phyloP scores from a whole-genome alignment of 2,113 vertebrate species.

The Phylloscopus whistleri region DNA sequence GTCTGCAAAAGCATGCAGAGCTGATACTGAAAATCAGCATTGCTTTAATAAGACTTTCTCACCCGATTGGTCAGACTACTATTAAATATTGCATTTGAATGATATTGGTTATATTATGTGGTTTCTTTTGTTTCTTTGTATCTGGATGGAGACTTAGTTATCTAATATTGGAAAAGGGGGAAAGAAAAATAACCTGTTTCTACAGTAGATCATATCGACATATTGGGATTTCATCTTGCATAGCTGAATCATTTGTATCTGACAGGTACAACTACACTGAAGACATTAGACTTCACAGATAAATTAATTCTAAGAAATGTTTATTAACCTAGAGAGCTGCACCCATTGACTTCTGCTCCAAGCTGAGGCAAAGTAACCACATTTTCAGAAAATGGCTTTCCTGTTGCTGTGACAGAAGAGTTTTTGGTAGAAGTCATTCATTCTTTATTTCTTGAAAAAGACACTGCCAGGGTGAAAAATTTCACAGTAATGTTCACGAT shows the following conservation, averaged over 20 bases:
- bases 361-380: background rate
- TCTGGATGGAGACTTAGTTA: conserved; percentile 9
- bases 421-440: conserved; percentile 41
- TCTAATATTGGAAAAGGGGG: background rate
- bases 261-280: conserved; percentile 39
- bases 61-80: background rate
- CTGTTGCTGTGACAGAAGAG: conserved; percentile 18
- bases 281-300: conserved; percentile 17
- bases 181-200: conserved; percentile 43
- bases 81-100: background rate
- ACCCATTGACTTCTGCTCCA: conserved; percentile 9
- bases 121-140: conserved; percentile 55
- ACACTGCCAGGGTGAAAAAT: conserved; percentile 1
- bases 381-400: conserved; percentile 22
- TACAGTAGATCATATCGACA: conserved; percentile 30
- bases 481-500: conserved; percentile 4
- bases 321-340: conserved; percentile 19
- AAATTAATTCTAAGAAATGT: conserved; percentile 50
- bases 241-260: conserved; percentile 56
- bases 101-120: background rate
- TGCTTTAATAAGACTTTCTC: background rate
- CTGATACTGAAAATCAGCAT: background rate
- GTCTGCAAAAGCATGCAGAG: background rate
- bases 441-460: conserved; percentile 32
- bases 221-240: conserved; percentile 44